Percentiles rank a stretch among this genome's conserved stretches.
phyloP scores from a whole-genome alignment of 2,797 vertebrate genomes.

The Pteropus rufus region DNA sequence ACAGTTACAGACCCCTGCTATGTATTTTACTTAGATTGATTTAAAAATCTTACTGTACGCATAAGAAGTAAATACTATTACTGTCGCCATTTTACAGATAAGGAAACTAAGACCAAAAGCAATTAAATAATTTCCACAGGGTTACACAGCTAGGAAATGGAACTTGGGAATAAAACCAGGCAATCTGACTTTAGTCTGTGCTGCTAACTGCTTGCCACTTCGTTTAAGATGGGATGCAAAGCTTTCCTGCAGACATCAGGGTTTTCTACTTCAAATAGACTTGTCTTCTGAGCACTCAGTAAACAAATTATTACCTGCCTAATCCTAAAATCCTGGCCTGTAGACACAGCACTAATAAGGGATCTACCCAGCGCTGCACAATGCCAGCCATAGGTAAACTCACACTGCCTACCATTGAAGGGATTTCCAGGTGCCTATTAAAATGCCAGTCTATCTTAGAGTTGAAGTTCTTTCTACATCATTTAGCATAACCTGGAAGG shows the following conservation, averaged over 20 bases:
- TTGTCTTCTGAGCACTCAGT: background rate
- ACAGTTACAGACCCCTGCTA: background rate
- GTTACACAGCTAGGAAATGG: background rate
- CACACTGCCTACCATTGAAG: background rate
- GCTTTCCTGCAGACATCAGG: background rate
- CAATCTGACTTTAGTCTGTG: background rate
- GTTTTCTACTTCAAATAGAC: conserved; percentile 1
- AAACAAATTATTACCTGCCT: background rate
- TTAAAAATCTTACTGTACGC: background rate
- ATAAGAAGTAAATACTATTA: background rate
- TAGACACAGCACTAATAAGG: background rate
- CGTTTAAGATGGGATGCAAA: background rate
- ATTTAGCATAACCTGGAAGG: conserved; percentile 49
- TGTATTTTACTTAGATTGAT: background rate
- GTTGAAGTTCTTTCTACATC: conserved; percentile 36
- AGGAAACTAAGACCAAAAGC: background rate
- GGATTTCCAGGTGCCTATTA: background rate
- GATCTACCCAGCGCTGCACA: background rate
- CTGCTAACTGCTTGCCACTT: background rate
- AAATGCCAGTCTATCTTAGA: conserved; percentile 21
- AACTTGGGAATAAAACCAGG: background rate
- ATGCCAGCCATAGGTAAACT: background rate
- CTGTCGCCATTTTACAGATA: background rate
- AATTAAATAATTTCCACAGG: background rate
- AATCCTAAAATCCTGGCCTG: background rate